Percentiles rank a stretch among this genome's conserved stretches.
Conservation (phyloP, 2,888 invertebrate genomes). For the Amphipoea oculea region DNA sequence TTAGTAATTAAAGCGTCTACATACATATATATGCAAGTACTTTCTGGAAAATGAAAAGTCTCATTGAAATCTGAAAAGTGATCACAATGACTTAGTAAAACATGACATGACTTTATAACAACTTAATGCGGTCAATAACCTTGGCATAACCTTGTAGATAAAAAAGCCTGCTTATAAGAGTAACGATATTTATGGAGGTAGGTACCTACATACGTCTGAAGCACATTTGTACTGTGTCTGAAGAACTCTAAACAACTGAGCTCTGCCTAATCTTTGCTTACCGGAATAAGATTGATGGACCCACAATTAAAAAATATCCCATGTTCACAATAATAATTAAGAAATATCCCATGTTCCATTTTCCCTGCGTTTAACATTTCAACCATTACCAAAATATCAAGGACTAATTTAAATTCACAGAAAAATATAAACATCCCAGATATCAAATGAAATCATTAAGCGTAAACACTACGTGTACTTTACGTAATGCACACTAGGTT, state of each 20-base stretch:
- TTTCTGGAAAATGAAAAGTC: neutral
- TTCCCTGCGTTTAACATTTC: neutral
- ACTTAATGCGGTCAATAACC: neutral
- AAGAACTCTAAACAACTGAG: neutral
- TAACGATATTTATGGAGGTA: neutral
- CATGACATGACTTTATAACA: neutral
- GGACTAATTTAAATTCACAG: neutral
- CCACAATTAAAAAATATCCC: neutral
- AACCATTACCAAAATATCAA: neutral
- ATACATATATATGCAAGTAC: no score
- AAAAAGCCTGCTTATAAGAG: no score
- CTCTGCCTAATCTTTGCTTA: neutral
- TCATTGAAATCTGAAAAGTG: neutral
- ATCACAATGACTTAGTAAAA: neutral
- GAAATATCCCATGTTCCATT: neutral
- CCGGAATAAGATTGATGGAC: neutral
- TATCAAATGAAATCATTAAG: conserved; percentile 43
- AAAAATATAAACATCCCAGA: conserved; percentile 6
- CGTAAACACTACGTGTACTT: conserved; percentile 41
- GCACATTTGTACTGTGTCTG: no score
- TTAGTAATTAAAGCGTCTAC: no score
- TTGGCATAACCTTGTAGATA: neutral
- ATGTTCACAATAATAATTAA: no score
- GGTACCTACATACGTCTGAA: neutral
- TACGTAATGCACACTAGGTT: conserved; percentile 41